Base-by-base conservation (phyloP, 2,888 invertebrate species). In the Stenurella melanura region DNA sequence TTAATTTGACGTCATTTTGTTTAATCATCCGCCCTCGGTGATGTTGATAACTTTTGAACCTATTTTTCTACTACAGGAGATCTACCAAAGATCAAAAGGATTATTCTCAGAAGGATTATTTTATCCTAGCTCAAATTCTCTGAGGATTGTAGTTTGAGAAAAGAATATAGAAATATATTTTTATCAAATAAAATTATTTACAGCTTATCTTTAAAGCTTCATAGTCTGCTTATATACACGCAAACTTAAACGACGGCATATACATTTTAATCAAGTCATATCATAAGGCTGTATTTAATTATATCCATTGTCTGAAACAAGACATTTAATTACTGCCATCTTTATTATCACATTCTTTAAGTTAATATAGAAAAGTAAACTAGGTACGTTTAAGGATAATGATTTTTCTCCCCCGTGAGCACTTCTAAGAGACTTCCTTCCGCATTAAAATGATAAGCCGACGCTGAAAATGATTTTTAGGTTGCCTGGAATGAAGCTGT, bases 401-500 rank as follows among this genome's bases (percentile, higher is more conserved):
- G 64, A 38, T 50, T 66, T 64, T 66, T 66, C 42, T 17, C 42
- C 42, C 42, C 64, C 18, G 58, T 58, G 58, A 58, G 21, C 21
- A 58, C 50, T 42, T 42, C 26, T 26, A 19, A 67, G n/a, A 50
- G 67, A 26, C 67, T 67, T 67, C 67, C 67, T 67, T 67, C 67
- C 54, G 67, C 26, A 67, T 56, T 54, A 67, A 67, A 64, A 67
- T 30, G 67, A 67, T 67, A 67, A 67, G 67, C 54, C 67, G 26
- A 21, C 54, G n/a, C 11, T 21, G n/a, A 19, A 50, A 50, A 50
- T 50, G 50, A 50, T 50, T 50, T 50, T 50, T 50, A 50, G 50
- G 15, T 64, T 38, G 42, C 42, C 12, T 42, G 42, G 42, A 21
- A 64, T 30, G 64, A 42, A 64, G 38, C 19, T 64, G 42, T 42